Evolutionary conservation across 2,797 vertebrate species (phyloP).

Genomic region (Onychomys torridus): DNA sequence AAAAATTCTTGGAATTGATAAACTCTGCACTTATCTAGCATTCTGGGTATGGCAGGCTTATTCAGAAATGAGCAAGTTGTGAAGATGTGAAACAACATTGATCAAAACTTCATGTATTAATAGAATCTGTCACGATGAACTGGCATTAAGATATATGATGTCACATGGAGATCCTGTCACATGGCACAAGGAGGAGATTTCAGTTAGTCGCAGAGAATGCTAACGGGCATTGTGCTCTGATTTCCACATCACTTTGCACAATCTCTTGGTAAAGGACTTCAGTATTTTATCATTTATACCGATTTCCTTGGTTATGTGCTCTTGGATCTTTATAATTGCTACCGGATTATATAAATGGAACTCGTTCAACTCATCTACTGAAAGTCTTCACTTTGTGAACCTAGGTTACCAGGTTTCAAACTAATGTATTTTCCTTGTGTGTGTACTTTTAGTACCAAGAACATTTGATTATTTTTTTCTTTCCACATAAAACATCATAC

Average conservation of each 20-base stretch:
- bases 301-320: background rate
- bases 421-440: background rate
- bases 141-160: background rate
- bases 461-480: conserved; percentile 22
- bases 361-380: background rate
- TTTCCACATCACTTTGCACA: background rate
- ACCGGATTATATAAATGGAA: background rate
- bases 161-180: background rate
- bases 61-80: background rate
- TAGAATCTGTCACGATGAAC: background rate
- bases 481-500: background rate
- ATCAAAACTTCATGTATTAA: background rate
- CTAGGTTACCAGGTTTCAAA: background rate
- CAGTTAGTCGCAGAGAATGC: background rate
- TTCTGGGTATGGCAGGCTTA: background rate
- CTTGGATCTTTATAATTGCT: background rate
- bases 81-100: background rate
- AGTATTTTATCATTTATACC: background rate
- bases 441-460: background rate
- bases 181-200: background rate
- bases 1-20: background rate
- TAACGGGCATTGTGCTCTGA: background rate
- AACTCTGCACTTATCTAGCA: background rate
- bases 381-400: background rate
- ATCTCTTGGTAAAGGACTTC: background rate